Evolutionary conservation across 2,797 vertebrate species (phyloP), one percentile per base, ranked within the genome.

Genomic region (Cyclopterus lumpus): DNA sequence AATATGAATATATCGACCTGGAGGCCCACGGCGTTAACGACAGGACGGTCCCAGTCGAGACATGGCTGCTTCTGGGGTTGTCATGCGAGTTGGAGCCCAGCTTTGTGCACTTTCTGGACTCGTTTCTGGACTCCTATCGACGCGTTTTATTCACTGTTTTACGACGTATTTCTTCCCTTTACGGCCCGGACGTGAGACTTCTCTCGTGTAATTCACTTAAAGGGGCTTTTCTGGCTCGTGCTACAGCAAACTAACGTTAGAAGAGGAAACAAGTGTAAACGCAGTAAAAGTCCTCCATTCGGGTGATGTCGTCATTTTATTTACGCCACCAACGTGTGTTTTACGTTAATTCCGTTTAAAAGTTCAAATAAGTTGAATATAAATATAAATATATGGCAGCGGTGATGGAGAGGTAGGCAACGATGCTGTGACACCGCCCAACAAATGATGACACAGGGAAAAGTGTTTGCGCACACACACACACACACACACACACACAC

Each of bases 31-130:
- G 20, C 2, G 0, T 22, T 0, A 18, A 12, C n/a, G 16, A 12
- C 0, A 18, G 1, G 18, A 42, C 44, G 62, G 32, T 28, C 0
- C 12, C 16, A 42, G 48, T 59, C 8, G 2, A 54, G 30, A 36
- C 14, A 32, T 22, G 0, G 8, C 2, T 2, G 32, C 18, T 30
- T 3, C 14, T 18, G 68, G 32, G 77, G 83, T 55, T 76, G 55
- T 66, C 11, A 28, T 22, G 40, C 32, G 73, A 81, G 76, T 81
- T 73, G 46, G 10, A 58, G 8, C 34, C 1, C 18, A 36, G 48
- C 9, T 53, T 60, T 18, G 4, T 57, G 42, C 32, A 71, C 20
- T 65, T 78, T 78, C 11, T 8, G 7, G 0, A 15, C 32, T 24
- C 20, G 5, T 24, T 67, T 42, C 2, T n/a, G n/a, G 4, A 38